Base-by-base conservation (phyloP, 2,113 vertebrate species). In the Antigone vipio region DNA sequence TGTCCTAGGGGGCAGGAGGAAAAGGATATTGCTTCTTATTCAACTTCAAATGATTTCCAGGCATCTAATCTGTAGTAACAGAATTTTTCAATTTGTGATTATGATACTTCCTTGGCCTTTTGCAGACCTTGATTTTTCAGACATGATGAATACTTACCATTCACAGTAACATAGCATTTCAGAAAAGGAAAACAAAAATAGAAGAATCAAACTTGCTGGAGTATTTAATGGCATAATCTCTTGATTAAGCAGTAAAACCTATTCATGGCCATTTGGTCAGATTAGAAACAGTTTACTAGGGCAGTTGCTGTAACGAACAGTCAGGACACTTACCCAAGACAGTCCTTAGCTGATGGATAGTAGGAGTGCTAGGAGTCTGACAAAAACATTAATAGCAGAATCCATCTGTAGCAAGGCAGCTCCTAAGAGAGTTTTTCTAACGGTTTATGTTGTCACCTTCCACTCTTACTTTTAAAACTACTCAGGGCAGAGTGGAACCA, bases 361-460 rank as follows among this genome's bases (percentile, higher is more conserved):
- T 59, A 64, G 53, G 32, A 92, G 72, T 59, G 47, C 45, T 35
- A 27, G 15, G 85, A 94, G 62, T 68, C 74, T 89, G 62, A 79
- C 58, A 85, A 87, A 94, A 84, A 76, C 24, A 34, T 58, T 85
- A 15, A 66, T 52, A 83, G 56, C 78, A 67, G 44, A 85, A 92
- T 58, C 84, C n/a, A 32, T 59, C 62, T 79, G 67, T 72, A 91
- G 82, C 13, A 85, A 67, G 63, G 74, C 71, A 95, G 22, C 32
- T 93, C 86, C 84, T 80, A 29, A 73, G 67, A 89, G 91, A 92
- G 56, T 89, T 97, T 88, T 62, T 93, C 34, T 94, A 93, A 91
- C 91, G 89, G 94, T 87, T 95, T 87, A 59, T 82, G 71, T 73
- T 96, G 82, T 79, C 81, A 59, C 91, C 74, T 95, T 97, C 77